phyloP scores from a whole-genome alignment of 2,888 invertebrate genomes.

The Micoletzkya japonica region DNA sequence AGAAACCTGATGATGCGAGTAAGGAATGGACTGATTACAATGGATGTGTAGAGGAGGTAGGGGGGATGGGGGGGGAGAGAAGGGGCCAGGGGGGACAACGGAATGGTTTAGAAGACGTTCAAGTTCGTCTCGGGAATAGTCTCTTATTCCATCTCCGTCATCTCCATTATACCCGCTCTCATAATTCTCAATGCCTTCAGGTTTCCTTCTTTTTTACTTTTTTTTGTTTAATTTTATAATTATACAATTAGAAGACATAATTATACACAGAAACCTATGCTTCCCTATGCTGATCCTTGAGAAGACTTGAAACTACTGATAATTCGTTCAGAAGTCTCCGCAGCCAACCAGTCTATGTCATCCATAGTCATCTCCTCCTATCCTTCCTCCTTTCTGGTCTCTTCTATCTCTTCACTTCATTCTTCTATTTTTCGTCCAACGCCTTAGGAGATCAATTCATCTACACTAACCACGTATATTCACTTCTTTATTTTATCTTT shows the following conservation, averaged over 20 bases:
- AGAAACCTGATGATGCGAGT: not conserved
- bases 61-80: too few relatives aligned
- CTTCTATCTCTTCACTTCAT: slow-evolving; percentile 53
- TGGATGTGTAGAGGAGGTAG: too few relatives aligned
- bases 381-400: slow-evolving; percentile 54
- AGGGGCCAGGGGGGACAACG: too few relatives aligned
- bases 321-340: slow-evolving; percentile 44
- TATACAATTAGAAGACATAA: not conserved
- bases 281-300: too few relatives aligned
- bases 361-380: slow-evolving; percentile 55
- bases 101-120: slow-evolving; percentile 3
- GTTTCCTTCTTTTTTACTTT: slow-evolving; percentile 14
- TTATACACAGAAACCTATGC: too few relatives aligned
- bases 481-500: not conserved
- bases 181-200: slow-evolving; percentile 40
- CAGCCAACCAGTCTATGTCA: slow-evolving; percentile 53
- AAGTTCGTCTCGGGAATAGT: slow-evolving; percentile 42
- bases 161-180: slow-evolving; percentile 56
- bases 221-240: not conserved
- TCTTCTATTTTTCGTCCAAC: too few relatives aligned
- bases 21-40: not conserved
- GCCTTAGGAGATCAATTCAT: too few relatives aligned
- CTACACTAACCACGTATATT: not conserved
- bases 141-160: slow-evolving; percentile 49
- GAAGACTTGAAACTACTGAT: not conserved